Percentiles rank a stretch among this genome's conserved stretches.
Evolutionary conservation across 2,113 vertebrate species (phyloP).

Genomic region (Nanorana parkeri): DNA sequence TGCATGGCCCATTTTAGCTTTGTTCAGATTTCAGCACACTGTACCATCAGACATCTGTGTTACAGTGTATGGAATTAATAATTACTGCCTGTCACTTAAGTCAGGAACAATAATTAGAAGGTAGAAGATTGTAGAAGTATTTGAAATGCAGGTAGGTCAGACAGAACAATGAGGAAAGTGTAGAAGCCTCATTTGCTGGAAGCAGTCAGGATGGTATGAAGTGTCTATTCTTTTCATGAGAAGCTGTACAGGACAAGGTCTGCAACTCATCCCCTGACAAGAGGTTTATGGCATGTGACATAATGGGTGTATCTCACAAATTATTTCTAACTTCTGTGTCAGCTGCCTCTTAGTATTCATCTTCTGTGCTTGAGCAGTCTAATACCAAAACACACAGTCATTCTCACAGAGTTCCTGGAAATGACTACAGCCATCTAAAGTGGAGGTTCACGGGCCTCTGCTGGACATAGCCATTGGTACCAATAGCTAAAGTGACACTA

Average conservation of each 20-base stretch:
- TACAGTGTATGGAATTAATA: not conserved
- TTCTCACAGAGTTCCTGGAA: not conserved
- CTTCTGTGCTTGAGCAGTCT: not conserved
- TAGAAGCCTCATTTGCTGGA: not conserved
- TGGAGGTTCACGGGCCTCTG: too few species aligned
- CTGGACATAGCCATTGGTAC: too few species aligned
- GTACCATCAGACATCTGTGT: not conserved
- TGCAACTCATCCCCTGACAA: not conserved
- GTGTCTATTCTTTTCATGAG: not conserved
- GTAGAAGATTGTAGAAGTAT: not conserved
- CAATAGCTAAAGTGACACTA: too few species aligned
- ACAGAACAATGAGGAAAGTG: not conserved
- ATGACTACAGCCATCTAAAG: not conserved
- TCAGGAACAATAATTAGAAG: not conserved
- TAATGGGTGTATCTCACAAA: slow-evolving; percentile 24
- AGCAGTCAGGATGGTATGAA: slow-evolving; percentile 12
- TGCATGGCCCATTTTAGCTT: too few species aligned
- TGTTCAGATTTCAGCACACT: not conserved
- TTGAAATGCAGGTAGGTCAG: slow-evolving; percentile 4
- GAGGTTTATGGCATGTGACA: slow-evolving; percentile 38
- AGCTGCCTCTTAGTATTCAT: not conserved
- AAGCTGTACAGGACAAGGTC: slow-evolving; percentile 18
- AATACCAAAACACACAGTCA: not conserved
- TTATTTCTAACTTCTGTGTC: slow-evolving; percentile 22
- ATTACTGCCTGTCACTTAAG: not conserved